phyloP scores from a whole-genome alignment of 2,888 invertebrate species.

The Eupelmus urozonus region DNA sequence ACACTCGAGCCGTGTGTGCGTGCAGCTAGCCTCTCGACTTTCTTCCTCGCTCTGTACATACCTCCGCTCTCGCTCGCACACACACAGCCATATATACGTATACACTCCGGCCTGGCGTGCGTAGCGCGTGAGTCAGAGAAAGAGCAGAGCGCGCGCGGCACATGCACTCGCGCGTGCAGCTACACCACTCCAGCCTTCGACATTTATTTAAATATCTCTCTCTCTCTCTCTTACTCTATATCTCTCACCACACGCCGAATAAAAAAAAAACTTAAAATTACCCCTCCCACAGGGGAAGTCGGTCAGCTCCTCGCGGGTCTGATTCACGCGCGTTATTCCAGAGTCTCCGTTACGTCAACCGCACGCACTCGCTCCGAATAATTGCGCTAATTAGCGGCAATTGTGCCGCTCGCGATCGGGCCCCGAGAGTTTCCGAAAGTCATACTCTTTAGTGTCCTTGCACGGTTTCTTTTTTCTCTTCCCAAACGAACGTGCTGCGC shows the following conservation, averaged over 20 bases:
- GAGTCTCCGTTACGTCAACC: background rate
- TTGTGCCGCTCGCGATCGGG: background rate
- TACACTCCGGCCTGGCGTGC: background rate
- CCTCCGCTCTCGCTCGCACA: background rate
- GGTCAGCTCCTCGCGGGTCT: background rate
- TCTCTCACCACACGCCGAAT: background rate
- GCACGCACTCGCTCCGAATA: background rate
- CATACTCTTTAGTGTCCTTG: background rate
- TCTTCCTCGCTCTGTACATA: constrained; percentile 10
- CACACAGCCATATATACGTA: too few relatives aligned
- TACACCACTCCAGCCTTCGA: too few relatives aligned
- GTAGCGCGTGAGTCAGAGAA: background rate
- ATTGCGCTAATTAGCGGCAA: background rate
- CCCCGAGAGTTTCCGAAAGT: constrained; percentile 1
- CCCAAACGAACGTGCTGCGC: too few relatives aligned
- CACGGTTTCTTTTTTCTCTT: too few relatives aligned
- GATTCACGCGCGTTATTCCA: background rate
- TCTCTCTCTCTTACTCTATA: background rate
- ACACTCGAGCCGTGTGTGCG: too few relatives aligned
- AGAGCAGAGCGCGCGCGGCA: background rate
- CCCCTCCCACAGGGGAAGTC: background rate
- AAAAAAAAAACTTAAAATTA: background rate
- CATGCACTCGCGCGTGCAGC: background rate
- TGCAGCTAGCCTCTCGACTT: background rate
- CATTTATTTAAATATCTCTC: background rate